Evolutionary conservation across 92 coral and sea anemone genomes (phyloP).

Genomic region (Zoanthus solanderi): DNA sequence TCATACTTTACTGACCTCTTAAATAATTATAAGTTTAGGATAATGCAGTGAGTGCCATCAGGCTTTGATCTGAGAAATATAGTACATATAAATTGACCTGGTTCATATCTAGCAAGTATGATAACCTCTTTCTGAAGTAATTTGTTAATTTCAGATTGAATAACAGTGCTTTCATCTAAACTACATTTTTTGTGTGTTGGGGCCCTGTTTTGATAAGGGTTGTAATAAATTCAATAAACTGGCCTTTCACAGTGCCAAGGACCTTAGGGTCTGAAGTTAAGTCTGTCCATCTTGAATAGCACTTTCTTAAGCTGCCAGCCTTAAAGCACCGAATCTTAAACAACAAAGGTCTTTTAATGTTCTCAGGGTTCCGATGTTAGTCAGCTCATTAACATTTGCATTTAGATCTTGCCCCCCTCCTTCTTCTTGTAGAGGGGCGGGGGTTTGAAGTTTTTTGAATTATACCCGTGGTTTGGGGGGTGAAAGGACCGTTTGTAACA

Average conservation of each 20-base stretch:
- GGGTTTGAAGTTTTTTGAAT: conserved; percentile 55
- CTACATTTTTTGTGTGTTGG: conserved; percentile 32
- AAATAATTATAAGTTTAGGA: conserved; percentile 53
- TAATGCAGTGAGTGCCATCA: conserved; percentile 54
- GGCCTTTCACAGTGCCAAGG: no score
- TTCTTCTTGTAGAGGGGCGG: conserved; percentile 66
- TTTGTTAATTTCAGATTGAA: conserved; percentile 57
- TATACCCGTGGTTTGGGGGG: conserved; percentile 28
- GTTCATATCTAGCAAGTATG: conserved; percentile 39
- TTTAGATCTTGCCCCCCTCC: conserved; percentile 59
- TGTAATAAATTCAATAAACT: neutral
- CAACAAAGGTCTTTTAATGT: conserved; percentile 37
- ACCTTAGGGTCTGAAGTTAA: conserved; percentile 58
- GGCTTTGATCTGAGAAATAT: neutral
- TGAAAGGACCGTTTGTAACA: conserved; percentile 29
- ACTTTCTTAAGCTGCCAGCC: conserved; percentile 49
- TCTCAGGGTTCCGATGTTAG: conserved; percentile 18
- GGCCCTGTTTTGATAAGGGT: conserved; percentile 34
- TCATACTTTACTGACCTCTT: neutral
- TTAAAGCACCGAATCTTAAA: conserved; percentile 47
- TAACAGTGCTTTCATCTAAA: conserved; percentile 44
- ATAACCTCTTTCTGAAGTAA: conserved; percentile 59
- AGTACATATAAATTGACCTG: neutral
- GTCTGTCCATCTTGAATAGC: conserved; percentile 34
- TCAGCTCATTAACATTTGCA: neutral